Conservation (phyloP, 2,113 vertebrate genomes). For the Pongo pygmaeus region DNA sequence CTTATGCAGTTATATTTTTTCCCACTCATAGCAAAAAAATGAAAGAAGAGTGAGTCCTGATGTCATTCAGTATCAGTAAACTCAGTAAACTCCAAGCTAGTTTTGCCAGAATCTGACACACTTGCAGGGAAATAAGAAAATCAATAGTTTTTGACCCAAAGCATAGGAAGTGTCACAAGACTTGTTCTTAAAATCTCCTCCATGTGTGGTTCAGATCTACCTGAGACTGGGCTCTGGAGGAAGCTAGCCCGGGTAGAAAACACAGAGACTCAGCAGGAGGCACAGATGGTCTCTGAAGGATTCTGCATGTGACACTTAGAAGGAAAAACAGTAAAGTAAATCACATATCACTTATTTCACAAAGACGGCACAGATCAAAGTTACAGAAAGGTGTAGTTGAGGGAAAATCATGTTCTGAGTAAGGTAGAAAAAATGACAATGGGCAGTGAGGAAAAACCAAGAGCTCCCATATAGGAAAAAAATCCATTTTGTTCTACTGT, state of each 20-base stretch:
- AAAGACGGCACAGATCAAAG: not conserved
- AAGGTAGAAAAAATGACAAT: not conserved
- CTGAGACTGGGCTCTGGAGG: not conserved
- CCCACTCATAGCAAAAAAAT: not conserved
- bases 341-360: not conserved
- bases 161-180: not conserved
- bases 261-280: fast-evolving
- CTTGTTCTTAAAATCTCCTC: not conserved
- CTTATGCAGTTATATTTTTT: not conserved
- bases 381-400: not conserved
- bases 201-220: not conserved
- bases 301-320: not conserved
- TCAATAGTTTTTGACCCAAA: not conserved
- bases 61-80: not conserved
- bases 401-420: not conserved
- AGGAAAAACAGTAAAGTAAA: not conserved
- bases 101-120: not conserved
- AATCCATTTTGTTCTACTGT: not conserved
- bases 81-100: not conserved
- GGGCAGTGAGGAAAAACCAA: not conserved
- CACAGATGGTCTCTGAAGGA: not conserved
- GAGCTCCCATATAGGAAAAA: not conserved
- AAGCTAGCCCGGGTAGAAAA: fast-evolving
- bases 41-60: not conserved
- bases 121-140: not conserved